Conservation (phyloP, 2,888 invertebrate species). For the Scotopteryx bipunctaria region DNA sequence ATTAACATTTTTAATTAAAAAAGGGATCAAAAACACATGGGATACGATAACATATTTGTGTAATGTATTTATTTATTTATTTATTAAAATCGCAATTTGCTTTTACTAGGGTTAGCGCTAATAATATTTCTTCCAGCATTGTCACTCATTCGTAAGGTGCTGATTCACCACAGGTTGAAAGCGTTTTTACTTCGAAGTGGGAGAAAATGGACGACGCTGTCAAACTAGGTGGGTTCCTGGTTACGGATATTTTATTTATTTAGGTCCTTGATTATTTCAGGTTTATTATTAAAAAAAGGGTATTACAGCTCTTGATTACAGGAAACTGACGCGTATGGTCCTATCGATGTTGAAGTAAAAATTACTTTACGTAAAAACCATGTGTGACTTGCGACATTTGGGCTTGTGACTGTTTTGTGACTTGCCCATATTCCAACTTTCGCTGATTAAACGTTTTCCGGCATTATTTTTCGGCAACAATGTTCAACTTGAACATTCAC, state of each 20-base stretch:
- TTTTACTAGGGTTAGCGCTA: slow-evolving; percentile 73
- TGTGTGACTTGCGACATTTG: neutral
- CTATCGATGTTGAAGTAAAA: too few species aligned
- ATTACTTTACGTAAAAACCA: neutral
- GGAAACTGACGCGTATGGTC: too few species aligned
- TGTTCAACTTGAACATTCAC: too few species aligned
- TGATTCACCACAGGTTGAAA: slow-evolving; percentile 76
- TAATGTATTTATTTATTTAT: too few species aligned
- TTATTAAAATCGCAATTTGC: too few species aligned
- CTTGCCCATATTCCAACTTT: neutral
- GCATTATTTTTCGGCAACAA: too few species aligned
- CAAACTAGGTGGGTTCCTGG: slow-evolving; percentile 90
- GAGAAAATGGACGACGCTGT: slow-evolving; percentile 92
- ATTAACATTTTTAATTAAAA: too few species aligned
- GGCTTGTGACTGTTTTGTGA: neutral
- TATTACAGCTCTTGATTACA: too few species aligned
- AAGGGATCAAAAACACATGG: too few species aligned
- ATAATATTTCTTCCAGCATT: slow-evolving; percentile 76
- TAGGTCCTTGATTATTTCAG: slow-evolving; percentile 5
- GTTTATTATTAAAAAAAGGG: neutral
- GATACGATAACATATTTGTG: too few species aligned
- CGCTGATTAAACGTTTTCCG: too few species aligned
- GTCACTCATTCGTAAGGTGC: slow-evolving; percentile 71
- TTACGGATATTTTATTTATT: slow-evolving; percentile 37
- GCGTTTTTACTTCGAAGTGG: slow-evolving; percentile 88